phyloP scores from a whole-genome alignment of 1,140 invertebrate genomes.

The Bilobella aurantiaca region DNA sequence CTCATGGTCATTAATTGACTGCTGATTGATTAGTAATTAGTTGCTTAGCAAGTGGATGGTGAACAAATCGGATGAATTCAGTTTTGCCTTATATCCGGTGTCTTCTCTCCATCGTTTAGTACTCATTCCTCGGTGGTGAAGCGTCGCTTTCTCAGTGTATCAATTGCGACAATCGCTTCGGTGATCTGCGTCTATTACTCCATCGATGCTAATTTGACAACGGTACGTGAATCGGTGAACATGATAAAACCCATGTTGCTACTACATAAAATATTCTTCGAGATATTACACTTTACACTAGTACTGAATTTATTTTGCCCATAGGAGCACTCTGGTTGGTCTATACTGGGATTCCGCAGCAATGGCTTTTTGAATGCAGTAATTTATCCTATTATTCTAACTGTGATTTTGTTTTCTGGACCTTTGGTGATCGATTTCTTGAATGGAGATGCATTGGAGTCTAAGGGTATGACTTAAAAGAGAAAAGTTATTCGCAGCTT shows the following conservation, averaged over 20 bases:
- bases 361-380: constrained; percentile 61
- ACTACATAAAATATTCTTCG: too few species aligned
- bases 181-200: constrained; percentile 59
- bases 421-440: constrained; percentile 61
- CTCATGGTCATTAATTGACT: background rate
- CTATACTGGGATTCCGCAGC: constrained; percentile 63
- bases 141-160: constrained; percentile 72
- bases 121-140: constrained; percentile 82
- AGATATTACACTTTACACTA: too few species aligned
- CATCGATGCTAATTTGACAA: constrained; percentile 20
- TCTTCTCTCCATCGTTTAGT: too few species aligned
- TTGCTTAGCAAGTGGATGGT: constrained; percentile 1
- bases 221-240: too few species aligned
- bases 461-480: constrained; percentile 52
- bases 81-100: constrained; percentile 35
- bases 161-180: constrained; percentile 64
- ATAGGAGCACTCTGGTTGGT: constrained; percentile 44
- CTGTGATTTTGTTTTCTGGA: constrained; percentile 72
- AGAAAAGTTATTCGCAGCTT: constrained; percentile 44
- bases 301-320: background rate
- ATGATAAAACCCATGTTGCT: too few species aligned
- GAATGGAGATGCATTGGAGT: constrained; percentile 55
- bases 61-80: constrained; percentile 3
- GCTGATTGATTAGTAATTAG: background rate
- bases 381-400: constrained; percentile 65